Evolutionary conservation across 2,888 invertebrate species (phyloP), one percentile per base, ranked within the genome.

Genomic region (Agrochola litura): DNA sequence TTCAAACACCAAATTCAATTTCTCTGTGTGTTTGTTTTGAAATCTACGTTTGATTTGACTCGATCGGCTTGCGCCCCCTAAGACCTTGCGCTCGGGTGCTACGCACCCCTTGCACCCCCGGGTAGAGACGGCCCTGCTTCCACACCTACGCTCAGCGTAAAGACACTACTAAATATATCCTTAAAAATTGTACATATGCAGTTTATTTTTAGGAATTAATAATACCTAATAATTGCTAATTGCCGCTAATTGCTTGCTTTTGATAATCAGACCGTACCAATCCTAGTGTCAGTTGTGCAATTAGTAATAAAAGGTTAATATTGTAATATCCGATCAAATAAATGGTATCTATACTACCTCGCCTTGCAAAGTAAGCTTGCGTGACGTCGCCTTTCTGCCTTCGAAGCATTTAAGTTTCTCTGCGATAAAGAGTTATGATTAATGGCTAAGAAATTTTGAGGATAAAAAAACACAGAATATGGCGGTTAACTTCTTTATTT

Each of bases 351-450:
- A 61, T 22, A 56, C 30, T 54, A 46, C 19, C 30, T 41, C 73
- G 3, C 16, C 16, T 49, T 73, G 16, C 22, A 52, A 66, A 37
- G 37, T n/a, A 43, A 71, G 19, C 54, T 75, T 43, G 69, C 82
- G 72, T 77, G 63, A 30, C 63, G 12, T 54, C 52, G 58, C 46
- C n/a, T 76, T 80, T 85, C 54, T 66, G 85, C 78, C 6, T 66
- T 70, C 72, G 4, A 85, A 81, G 82, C 72, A 63, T 78, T 84
- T 84, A 75, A 63, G 58, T 77, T 80, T 65, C 12, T n/a, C 2
- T 12, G 43, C 69, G 85, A 83, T 83, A 83, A 84, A 72, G 82
- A 64, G 72, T 75, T 75, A 60, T 85, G 85, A 81, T 84, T 84
- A 75, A 84, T 85, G 43, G 65, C 41, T 22, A 14, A n/a, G 43